These are phyloP conservation scores for Urocynchramus pylzowi DNA, from an alignment of 2,113 vertebrate species.

Conservation along the genomic window DNA sequence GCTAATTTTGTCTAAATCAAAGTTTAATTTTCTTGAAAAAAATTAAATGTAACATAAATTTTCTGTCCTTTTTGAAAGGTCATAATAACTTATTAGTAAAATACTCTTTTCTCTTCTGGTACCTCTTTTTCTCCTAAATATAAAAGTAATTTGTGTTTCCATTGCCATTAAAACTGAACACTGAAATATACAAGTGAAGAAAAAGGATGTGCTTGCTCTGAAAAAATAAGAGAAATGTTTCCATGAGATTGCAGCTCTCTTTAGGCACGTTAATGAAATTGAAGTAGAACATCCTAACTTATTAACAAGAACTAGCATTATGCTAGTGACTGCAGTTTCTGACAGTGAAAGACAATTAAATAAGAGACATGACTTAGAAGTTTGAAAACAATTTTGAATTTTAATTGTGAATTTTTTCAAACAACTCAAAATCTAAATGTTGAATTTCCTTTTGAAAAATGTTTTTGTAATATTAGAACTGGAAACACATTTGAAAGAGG, in stretches of 20 bases:
- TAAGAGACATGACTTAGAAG: not conserved
- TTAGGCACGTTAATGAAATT: not conserved
- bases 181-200: not conserved
- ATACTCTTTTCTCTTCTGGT: not conserved
- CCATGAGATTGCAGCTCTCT: not conserved
- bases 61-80: not conserved
- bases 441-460: not conserved
- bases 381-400: not conserved
- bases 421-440: not conserved
- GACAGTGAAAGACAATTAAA: not conserved
- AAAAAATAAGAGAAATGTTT: not conserved
- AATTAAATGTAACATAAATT: not conserved
- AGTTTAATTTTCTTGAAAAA: not conserved
- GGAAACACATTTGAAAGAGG: not conserved
- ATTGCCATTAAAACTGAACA: not conserved
- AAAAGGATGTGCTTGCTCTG: not conserved
- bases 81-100: not conserved
- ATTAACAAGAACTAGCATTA: not conserved
- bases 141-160: not conserved
- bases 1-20: not conserved
- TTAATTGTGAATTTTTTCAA: not conserved
- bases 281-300: not conserved
- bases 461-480: not conserved
- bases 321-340: not conserved
- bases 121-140: not conserved